Evolutionary conservation across 2,113 vertebrate genomes (phyloP).

Genomic region (Bos taurus): ARS-UCD2.0 NC_037349.1:8348501-8349000

Average conservation of each 20-base stretch:
- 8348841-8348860: background rate
- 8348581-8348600: background rate
- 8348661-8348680: slow-evolving; percentile 23
- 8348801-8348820: rapidly evolving
- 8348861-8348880: background rate
- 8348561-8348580: background rate
- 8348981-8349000: background rate
- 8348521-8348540: background rate
- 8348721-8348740: slow-evolving; percentile 2
- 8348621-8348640: background rate
- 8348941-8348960: background rate
- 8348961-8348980: background rate
- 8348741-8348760: background rate
- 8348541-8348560: background rate
- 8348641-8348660: background rate
- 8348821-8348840: background rate
- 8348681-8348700: slow-evolving; percentile 21
- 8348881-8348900: background rate
- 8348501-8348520: background rate
- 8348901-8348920: background rate
- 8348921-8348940: background rate
- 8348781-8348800: background rate
- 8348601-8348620: background rate
- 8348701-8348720: slow-evolving; percentile 38
- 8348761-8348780: background rate